Percentiles rank a stretch among this genome's conserved stretches.
phyloP scores from a whole-genome alignment of 2,113 vertebrate species.

The Hylia prasina region DNA sequence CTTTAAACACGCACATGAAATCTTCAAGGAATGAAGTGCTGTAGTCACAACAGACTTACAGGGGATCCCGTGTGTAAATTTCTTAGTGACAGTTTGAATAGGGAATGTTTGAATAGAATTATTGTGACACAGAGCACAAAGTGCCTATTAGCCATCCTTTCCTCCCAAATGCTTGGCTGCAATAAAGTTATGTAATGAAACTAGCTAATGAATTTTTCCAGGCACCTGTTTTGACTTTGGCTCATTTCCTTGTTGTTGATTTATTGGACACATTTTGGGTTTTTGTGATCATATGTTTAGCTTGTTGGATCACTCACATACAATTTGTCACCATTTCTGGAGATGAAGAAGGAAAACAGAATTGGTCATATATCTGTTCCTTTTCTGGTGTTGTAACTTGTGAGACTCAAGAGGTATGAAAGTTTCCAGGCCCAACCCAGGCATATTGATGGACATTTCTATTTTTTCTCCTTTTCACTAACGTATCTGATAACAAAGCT shows the following conservation, averaged over 20 bases:
- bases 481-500: background rate
- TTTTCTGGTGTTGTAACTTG: background rate
- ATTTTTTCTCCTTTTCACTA: background rate
- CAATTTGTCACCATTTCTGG: background rate
- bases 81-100: background rate
- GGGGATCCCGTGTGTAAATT: background rate
- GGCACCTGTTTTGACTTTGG: background rate
- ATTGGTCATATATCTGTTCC: background rate
- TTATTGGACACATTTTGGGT: background rate
- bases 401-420: background rate
- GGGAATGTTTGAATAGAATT: background rate
- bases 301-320: background rate
- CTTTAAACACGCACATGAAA: background rate
- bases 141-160: background rate
- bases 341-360: background rate
- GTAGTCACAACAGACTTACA: background rate
- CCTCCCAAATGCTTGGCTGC: background rate
- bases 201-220: background rate
- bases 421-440: background rate
- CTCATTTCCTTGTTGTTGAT: background rate
- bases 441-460: background rate
- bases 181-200: background rate
- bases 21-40: background rate
- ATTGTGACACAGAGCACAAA: background rate
- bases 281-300: background rate